A percentile compares a stretch with the other conserved stretches of the same genome.
phyloP scores from a whole-genome alignment of 2,113 vertebrate genomes.

The Lagopus muta region DNA sequence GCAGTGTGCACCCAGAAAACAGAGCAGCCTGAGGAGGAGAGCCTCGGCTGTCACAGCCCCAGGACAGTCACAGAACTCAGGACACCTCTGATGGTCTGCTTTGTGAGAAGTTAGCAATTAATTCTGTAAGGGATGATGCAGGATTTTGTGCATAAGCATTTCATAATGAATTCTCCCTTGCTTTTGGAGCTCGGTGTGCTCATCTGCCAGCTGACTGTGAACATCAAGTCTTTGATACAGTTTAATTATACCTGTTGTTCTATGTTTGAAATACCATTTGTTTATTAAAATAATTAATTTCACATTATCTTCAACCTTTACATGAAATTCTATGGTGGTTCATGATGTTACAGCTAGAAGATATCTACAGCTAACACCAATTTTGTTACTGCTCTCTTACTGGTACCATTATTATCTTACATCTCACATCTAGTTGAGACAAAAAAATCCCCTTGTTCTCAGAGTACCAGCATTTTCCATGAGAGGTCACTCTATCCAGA shows the following conservation, averaged over 20 bases:
- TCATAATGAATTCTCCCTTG: not conserved
- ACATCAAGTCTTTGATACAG: not conserved
- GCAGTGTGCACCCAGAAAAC: not conserved
- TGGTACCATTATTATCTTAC: not conserved
- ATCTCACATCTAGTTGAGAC: not conserved
- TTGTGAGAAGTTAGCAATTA: rapidly evolving
- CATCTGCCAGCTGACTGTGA: not conserved
- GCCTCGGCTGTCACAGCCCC: not conserved
- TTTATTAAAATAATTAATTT: not conserved
- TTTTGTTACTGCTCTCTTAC: not conserved
- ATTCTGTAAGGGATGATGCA: not conserved
- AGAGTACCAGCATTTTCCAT: not conserved
- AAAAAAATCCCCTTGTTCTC: not conserved
- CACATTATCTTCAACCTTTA: not conserved
- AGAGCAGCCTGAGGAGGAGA: not conserved
- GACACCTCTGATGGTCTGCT: rapidly evolving
- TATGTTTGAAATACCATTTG: not conserved
- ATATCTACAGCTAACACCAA: not conserved
- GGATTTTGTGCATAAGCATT: rapidly evolving
- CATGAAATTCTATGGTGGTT: not conserved
- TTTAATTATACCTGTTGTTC: not conserved
- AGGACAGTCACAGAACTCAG: rapidly evolving
- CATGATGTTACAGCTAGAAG: rapidly evolving
- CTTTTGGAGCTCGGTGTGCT: not conserved
- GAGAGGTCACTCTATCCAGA: not conserved